Evolutionary conservation across 2,797 vertebrate species (phyloP).

Genomic region (Ispidina lecontei): DNA sequence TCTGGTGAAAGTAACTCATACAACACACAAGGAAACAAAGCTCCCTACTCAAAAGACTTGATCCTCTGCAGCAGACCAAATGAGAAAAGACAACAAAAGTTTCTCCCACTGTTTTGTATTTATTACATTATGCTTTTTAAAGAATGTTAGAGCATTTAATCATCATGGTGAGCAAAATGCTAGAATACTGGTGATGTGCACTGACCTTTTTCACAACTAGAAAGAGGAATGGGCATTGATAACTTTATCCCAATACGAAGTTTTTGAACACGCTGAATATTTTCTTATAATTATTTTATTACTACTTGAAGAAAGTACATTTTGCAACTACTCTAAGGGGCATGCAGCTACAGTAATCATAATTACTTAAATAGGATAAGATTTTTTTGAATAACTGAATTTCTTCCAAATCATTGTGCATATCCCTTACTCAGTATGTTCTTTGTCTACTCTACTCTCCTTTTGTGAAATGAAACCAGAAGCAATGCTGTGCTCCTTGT

Average conservation of each 20-base stretch:
- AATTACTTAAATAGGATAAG: not conserved
- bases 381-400: not conserved
- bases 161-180: not conserved
- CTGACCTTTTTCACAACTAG: not conserved
- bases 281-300: not conserved
- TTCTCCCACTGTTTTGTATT: not conserved
- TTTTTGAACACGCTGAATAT: not conserved
- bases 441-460: not conserved
- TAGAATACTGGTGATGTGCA: not conserved
- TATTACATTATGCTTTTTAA: not conserved
- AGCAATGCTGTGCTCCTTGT: not conserved
- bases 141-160: not conserved
- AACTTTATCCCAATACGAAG: not conserved
- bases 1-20: not conserved
- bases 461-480: not conserved
- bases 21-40: not conserved
- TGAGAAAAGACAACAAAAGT: not conserved
- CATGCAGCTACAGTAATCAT: not conserved
- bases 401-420: not conserved
- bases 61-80: not conserved
- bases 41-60: not conserved
- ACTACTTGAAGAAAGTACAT: not conserved
- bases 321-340: not conserved
- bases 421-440: not conserved
- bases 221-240: not conserved